Conservation (phyloP, 2,797 vertebrate genomes). For the Periophthalmus magnuspinnatus region DNA sequence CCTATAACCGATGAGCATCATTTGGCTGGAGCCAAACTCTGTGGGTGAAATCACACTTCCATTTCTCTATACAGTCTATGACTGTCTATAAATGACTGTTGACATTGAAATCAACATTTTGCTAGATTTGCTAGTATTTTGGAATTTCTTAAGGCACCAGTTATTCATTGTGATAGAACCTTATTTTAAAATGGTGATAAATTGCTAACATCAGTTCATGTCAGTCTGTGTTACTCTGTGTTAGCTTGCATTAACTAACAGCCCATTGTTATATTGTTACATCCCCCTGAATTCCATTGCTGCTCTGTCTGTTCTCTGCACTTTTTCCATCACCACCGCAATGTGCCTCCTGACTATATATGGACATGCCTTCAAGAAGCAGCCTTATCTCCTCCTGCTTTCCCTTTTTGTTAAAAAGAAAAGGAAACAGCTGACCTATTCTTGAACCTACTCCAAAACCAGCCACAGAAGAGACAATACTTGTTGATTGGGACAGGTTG, state of each 20-base stretch:
- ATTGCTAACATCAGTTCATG: constrained; percentile 11
- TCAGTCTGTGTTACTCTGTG: neutral
- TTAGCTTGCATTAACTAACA: constrained; percentile 17
- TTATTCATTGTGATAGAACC: neutral
- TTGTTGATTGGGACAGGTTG: neutral
- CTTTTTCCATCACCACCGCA: constrained; percentile 15
- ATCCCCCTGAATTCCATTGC: neutral
- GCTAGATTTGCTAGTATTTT: no score
- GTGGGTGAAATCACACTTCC: no score
- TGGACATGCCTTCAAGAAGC: constrained; percentile 49
- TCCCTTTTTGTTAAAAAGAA: constrained; percentile 15
- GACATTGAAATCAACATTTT: no score
- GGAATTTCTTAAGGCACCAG: no score
- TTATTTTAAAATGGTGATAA: constrained; percentile 18
- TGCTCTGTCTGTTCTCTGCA: constrained; percentile 14
- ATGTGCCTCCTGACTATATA: constrained; percentile 50
- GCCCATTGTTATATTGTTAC: constrained; percentile 24
- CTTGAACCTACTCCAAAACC: constrained; percentile 7
- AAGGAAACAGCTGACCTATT: constrained; percentile 38
- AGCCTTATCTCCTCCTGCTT: constrained; percentile 26
- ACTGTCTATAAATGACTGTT: no score
- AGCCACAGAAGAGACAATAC: constrained; percentile 15
- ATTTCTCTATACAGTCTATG: no score
- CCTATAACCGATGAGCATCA: no score
- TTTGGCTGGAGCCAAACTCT: no score